phyloP scores from a whole-genome alignment of 2,797 vertebrate genomes.

The Bucorvus abyssinicus region DNA sequence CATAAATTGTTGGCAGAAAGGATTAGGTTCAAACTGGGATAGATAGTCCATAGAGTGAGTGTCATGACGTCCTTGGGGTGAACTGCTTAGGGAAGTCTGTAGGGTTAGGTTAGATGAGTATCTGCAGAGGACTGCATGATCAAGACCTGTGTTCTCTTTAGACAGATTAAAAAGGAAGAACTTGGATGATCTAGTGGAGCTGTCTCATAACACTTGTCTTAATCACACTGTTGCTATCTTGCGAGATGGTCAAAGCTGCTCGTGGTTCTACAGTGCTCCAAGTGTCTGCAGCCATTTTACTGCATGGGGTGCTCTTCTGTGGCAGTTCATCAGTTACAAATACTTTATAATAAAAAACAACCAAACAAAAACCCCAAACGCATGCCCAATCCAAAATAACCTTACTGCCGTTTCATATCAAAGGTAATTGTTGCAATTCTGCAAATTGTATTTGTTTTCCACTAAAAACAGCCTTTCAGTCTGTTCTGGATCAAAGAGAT shows the following conservation, averaged over 20 bases:
- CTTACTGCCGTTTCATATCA: not conserved
- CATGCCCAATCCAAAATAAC: not conserved
- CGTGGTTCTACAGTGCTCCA: not conserved
- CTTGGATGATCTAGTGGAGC: not conserved
- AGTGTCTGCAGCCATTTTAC: not conserved
- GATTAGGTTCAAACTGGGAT: not conserved
- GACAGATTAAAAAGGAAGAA: not conserved
- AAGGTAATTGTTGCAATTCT: not conserved
- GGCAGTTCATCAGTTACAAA: not conserved
- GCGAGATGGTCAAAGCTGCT: not conserved
- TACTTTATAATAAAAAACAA: not conserved
- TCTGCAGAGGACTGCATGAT: not conserved
- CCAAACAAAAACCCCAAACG: rapidly evolving
- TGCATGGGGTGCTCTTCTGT: not conserved
- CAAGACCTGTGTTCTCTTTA: not conserved
- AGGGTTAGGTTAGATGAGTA: not conserved
- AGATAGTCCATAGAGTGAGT: not conserved
- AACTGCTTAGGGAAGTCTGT: not conserved
- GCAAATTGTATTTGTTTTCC: not conserved
- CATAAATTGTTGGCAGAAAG: not conserved
- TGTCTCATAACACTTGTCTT: not conserved
- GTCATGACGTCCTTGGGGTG: not conserved
- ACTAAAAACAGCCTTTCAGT: not conserved
- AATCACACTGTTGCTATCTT: not conserved
- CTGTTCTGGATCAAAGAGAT: not conserved